Conservation (phyloP, 2,797 vertebrate genomes). For the Carduelis carduelis region DNA sequence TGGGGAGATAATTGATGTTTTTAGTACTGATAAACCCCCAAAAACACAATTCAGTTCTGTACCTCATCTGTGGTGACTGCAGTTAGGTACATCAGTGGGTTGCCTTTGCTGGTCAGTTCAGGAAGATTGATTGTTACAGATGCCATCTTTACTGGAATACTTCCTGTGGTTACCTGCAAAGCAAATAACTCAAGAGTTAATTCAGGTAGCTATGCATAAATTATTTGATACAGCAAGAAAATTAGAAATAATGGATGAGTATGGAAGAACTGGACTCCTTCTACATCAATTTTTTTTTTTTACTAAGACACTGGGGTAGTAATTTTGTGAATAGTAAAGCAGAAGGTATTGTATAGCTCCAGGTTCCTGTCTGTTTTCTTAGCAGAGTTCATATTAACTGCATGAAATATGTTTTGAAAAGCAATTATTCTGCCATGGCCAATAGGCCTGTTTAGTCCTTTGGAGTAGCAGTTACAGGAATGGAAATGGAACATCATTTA, state of each 20-base stretch:
- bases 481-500: slow-evolving; percentile 5
- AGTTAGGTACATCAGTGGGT: slow-evolving; percentile 84
- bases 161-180: slow-evolving; percentile 82
- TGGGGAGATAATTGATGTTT: background rate
- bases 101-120: slow-evolving; percentile 76
- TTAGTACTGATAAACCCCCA: background rate
- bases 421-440: background rate
- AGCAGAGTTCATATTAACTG: background rate
- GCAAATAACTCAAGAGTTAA: background rate
- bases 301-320: background rate
- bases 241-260: background rate
- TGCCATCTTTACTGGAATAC: slow-evolving; percentile 79
- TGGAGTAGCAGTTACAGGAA: background rate
- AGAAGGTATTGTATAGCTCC: background rate
- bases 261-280: background rate
- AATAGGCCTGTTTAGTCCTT: background rate
- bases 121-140: slow-evolving; percentile 82
- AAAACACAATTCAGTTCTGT: background rate
- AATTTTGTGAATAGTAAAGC: background rate
- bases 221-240: background rate
- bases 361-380: background rate
- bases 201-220: background rate
- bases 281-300: background rate
- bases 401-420: background rate
- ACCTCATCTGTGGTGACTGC: slow-evolving; percentile 76